phyloP scores from a whole-genome alignment of 2,113 vertebrate genomes.

The Ctenodactylus gundi region DNA sequence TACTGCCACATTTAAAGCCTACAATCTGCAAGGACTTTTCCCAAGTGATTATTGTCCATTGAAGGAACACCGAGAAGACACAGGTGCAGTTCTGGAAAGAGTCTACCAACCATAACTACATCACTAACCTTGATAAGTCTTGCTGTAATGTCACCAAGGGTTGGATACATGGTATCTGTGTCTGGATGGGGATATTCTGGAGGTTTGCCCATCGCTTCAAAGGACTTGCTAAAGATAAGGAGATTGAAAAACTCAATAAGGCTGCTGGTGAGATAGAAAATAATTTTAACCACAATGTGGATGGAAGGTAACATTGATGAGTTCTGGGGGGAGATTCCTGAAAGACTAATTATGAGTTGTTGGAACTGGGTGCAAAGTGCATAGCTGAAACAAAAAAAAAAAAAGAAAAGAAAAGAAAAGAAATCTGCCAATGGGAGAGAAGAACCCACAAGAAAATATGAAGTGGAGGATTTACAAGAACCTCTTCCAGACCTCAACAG shows the following conservation, averaged over 20 bases:
- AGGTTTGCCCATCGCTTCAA: neutral
- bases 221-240: neutral
- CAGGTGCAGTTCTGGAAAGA: neutral
- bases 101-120: neutral
- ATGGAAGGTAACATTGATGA: neutral
- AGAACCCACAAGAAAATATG: neutral
- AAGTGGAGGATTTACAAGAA: neutral
- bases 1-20: neutral
- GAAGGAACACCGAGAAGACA: neutral
- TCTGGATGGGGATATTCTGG: neutral
- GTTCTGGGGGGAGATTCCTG: neutral
- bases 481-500: neutral
- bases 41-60: neutral
- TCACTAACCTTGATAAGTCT: neutral
- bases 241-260: neutral
- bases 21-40: neutral
- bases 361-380: neutral
- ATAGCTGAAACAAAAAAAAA: neutral
- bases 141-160: neutral
- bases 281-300: too few species aligned
- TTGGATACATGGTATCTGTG: neutral
- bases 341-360: neutral
- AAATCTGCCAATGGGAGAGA: too few species aligned
- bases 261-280: neutral
- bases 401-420: neutral